Evolutionary conservation across 1,140 invertebrate species (phyloP).

Genomic region (Drosophila melanica): DNA sequence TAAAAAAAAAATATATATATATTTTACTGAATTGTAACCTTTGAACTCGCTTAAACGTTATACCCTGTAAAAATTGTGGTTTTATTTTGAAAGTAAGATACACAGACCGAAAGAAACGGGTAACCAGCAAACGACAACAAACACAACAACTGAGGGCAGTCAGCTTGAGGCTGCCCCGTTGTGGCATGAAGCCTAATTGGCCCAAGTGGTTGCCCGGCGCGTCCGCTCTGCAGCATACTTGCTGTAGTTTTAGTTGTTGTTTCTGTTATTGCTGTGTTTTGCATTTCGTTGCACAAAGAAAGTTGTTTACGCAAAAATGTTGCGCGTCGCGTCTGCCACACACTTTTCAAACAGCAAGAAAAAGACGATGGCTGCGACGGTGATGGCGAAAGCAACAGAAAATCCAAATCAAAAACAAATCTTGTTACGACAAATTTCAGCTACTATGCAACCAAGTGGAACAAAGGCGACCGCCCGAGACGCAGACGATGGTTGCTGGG

Average conservation of each 20-base stretch:
- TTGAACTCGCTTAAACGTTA: no score
- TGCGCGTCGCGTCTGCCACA: constrained; percentile 42
- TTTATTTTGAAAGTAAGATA: background rate
- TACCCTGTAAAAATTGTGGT: no score
- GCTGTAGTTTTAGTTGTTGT: constrained; percentile 10
- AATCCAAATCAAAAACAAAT: constrained; percentile 78
- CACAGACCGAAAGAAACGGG: background rate
- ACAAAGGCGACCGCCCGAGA: constrained; percentile 62
- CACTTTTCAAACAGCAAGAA: constrained; percentile 41
- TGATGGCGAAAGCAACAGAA: constrained; percentile 8
- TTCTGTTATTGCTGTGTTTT: constrained; percentile 26
- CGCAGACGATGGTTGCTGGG: constrained; percentile 11
- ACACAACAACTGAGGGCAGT: constrained; percentile 3
- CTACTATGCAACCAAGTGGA: constrained; percentile 74
- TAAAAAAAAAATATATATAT: no score
- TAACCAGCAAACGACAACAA: background rate
- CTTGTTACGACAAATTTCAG: constrained; percentile 74
- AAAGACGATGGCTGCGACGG: constrained; percentile 1
- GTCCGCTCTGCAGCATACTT: constrained; percentile 25
- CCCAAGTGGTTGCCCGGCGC: constrained; percentile 55
- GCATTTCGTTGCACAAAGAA: constrained; percentile 71
- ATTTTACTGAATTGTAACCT: no score
- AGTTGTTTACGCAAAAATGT: constrained; percentile 74
- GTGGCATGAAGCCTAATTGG: constrained; percentile 69
- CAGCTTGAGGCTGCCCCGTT: constrained; percentile 23